These are phyloP conservation scores for Epistrophe grossulariae DNA, from an alignment of 2,888 invertebrate species.

Conservation along the genomic window DNA sequence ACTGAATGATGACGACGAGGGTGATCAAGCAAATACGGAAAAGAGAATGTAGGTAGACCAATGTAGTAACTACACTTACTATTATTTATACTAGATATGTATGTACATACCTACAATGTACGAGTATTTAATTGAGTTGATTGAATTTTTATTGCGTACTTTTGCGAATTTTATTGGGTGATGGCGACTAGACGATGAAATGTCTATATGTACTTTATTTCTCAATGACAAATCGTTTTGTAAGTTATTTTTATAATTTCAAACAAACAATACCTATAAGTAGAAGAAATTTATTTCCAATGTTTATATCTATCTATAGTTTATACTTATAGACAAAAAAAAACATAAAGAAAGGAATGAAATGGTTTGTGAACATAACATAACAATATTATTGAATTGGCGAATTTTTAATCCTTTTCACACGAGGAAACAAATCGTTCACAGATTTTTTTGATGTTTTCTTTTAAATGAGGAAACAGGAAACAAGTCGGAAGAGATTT, in stretches of 20 bases:
- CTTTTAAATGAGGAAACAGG: too few relatives aligned
- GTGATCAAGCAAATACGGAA: slow-evolving; percentile 41
- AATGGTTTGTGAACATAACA: too few relatives aligned
- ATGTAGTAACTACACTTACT: slow-evolving; percentile 1
- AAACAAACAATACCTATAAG: neutral
- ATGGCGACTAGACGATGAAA: slow-evolving; percentile 37
- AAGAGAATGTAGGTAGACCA: slow-evolving; percentile 45
- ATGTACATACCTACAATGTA: neutral
- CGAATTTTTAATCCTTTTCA: too few relatives aligned
- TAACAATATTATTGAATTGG: too few relatives aligned
- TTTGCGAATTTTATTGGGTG: slow-evolving; percentile 57
- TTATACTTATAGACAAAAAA: neutral
- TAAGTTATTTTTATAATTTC: slow-evolving; percentile 3
- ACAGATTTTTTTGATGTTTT: too few relatives aligned
- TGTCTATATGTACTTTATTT: slow-evolving; percentile 1
- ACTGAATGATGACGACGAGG: slow-evolving; percentile 1
- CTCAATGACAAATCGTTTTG: slow-evolving; percentile 35
- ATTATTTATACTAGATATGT: neutral
- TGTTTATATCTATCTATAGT: neutral
- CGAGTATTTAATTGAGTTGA: slow-evolving; percentile 48
- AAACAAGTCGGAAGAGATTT: too few relatives aligned
- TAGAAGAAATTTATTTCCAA: neutral
- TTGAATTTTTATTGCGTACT: slow-evolving; percentile 55
- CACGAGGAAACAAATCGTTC: too few relatives aligned
- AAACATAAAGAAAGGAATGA: neutral